These are phyloP conservation scores for Microvelia longipes DNA, from an alignment of 1,140 invertebrate genomes.

Conservation along the genomic window DNA sequence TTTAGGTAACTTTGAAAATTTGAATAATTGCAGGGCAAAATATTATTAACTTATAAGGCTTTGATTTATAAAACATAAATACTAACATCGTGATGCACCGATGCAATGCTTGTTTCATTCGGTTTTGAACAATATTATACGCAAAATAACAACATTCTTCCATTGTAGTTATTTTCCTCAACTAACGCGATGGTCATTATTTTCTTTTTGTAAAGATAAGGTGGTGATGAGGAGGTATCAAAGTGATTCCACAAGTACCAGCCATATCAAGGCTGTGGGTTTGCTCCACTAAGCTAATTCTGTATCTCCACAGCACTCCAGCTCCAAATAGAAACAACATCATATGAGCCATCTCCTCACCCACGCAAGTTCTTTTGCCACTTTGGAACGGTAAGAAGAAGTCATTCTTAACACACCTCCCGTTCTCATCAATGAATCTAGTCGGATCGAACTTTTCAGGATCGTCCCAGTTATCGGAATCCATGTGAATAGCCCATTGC, in stretches of 20 bases:
- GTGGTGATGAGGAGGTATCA: conserved; percentile 43
- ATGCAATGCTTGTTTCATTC: no score
- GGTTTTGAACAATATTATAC: no score
- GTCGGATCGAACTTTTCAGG: conserved; percentile 55
- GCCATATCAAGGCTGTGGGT: background rate
- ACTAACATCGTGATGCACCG: no score
- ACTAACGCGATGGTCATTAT: no score
- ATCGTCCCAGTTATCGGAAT: conserved; percentile 49
- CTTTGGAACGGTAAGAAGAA: conserved; percentile 72
- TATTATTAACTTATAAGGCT: no score
- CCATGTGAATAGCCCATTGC: conserved; percentile 70
- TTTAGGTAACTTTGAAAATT: no score
- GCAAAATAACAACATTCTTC: no score
- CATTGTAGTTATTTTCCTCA: no score
- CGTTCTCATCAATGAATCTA: conserved; percentile 52
- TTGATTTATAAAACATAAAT: no score
- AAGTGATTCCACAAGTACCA: conserved; percentile 42
- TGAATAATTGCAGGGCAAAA: no score
- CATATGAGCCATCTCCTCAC: conserved; percentile 68
- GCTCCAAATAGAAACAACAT: conserved; percentile 48
- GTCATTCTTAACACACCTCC: conserved; percentile 39
- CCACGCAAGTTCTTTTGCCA: conserved; percentile 72
- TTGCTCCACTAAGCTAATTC: conserved; percentile 31
- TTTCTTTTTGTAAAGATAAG: conserved; percentile 30
- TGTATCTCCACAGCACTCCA: conserved; percentile 45